phyloP scores from a whole-genome alignment of 2,888 invertebrate genomes.

The Meteorus cinctellus region DNA sequence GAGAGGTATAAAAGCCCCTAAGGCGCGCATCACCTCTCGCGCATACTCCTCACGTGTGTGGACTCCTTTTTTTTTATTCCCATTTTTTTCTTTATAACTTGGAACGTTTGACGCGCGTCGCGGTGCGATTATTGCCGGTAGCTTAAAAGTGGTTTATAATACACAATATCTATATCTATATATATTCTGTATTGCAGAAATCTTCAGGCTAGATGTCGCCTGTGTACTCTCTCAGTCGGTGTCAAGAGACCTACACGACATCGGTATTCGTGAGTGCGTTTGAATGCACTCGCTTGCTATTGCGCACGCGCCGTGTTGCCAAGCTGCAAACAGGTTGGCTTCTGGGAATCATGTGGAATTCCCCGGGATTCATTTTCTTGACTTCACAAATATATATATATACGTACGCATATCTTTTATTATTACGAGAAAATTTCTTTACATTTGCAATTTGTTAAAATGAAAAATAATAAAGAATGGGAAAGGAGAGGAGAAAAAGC shows the following conservation, averaged over 20 bases:
- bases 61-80: slow-evolving; percentile 22
- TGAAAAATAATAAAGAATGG: not conserved
- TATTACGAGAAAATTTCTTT: no score
- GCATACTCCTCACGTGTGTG: not conserved
- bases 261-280: slow-evolving; percentile 53
- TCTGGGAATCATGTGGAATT: slow-evolving; percentile 18
- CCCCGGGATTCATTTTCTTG: not conserved
- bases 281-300: slow-evolving; percentile 30
- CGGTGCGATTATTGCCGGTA: slow-evolving; percentile 12
- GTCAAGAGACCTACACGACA: slow-evolving; percentile 56
- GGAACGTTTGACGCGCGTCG: slow-evolving; percentile 12
- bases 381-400: not conserved
- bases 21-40: slow-evolving; percentile 20
- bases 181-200: not conserved
- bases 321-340: slow-evolving; percentile 28
- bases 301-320: slow-evolving; percentile 33
- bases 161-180: no score
- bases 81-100: not conserved
- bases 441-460: not conserved
- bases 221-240: slow-evolving; percentile 38
- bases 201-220: slow-evolving; percentile 17
- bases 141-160: slow-evolving; percentile 29
- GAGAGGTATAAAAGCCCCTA: slow-evolving; percentile 46
- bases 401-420: not conserved
- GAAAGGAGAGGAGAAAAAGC: no score